These are phyloP conservation scores for Ciconia nigra DNA, from an alignment of 2,797 vertebrate genomes.

Conservation along the genomic window DNA sequence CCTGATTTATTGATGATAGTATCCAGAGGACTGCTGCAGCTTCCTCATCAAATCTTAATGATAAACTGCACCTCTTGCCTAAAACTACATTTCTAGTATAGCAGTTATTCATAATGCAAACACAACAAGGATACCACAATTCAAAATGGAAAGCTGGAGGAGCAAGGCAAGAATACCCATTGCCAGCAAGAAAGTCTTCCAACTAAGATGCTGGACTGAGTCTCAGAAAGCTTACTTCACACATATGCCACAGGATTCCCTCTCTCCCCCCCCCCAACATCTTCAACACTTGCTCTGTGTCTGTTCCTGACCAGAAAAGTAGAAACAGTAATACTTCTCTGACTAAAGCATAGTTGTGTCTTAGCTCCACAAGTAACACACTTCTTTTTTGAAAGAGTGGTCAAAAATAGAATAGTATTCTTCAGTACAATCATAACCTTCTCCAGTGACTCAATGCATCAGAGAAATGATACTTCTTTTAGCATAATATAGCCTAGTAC, in stretches of 20 bases:
- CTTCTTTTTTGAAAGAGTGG: neutral
- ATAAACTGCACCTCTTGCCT: neutral
- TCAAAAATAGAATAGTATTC: neutral
- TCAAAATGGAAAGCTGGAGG: neutral
- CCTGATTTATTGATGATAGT: neutral
- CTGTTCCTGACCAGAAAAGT: neutral
- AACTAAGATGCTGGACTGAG: neutral
- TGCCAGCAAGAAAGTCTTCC: neutral
- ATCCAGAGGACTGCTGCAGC: neutral
- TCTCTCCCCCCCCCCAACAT: accelerated
- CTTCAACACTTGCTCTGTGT: neutral
- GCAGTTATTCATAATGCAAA: neutral
- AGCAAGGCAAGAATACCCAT: neutral
- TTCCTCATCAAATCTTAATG: neutral
- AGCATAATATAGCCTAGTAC: neutral
- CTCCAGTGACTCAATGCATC: neutral
- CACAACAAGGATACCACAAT: neutral
- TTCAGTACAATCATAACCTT: neutral
- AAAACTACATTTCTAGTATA: neutral
- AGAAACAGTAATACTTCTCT: neutral
- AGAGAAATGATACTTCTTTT: neutral
- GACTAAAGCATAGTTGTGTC: neutral
- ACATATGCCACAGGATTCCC: neutral
- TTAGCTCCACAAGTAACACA: neutral
- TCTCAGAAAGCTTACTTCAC: neutral